Base-by-base conservation (phyloP, 2,888 invertebrate genomes). In the Pseudolycoriella hygida region DNA sequence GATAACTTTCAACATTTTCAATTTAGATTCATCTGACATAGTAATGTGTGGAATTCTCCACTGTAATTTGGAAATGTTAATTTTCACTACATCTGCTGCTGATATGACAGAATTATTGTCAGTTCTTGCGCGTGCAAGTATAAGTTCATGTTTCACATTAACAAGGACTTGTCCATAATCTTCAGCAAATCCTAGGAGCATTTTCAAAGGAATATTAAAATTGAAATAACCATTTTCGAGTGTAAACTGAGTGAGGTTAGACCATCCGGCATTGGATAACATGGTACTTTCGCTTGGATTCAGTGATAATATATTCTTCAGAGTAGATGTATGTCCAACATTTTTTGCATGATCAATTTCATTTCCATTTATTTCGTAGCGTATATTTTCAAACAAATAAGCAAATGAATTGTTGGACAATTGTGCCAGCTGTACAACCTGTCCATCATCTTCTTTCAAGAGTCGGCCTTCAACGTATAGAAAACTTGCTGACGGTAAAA, bases 101-200 rank as follows among this genome's bases (percentile, higher is more conserved):
- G 50, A 46, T 47, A 43, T 12, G 5, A 34, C 11, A 40, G 53
- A 51, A 51, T 61, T 58, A 4, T 50, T 32, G 44, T 58, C 54
- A 8, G 49, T 53, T 14, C 50, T 56, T 32, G 56, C 52, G 48
- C 60, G 51, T 18, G 54, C 52, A n/a, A 64, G 46, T 34, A 60
- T 53, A 32, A 60, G 49, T 51, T 64, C 61, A 55, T 63, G 61
- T 53, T 58, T 59, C 46, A 55, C 54, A 50, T 63, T 63, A 2
- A 62, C 49, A 44, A 61, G 52, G 42, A 62, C 56, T 53, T 57
- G 59, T 31, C 55, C 55, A 47, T 58, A 63, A 50, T 62, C 57
- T 50, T 60, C 58, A 37, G 55, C 54, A 51, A 60, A 61, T 3
- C 59, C 60, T 14, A 62, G 46, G 14, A 61, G 30, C 45, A 52